phyloP scores from a whole-genome alignment of 2,888 invertebrate species.

The Homarus gammarus region DNA sequence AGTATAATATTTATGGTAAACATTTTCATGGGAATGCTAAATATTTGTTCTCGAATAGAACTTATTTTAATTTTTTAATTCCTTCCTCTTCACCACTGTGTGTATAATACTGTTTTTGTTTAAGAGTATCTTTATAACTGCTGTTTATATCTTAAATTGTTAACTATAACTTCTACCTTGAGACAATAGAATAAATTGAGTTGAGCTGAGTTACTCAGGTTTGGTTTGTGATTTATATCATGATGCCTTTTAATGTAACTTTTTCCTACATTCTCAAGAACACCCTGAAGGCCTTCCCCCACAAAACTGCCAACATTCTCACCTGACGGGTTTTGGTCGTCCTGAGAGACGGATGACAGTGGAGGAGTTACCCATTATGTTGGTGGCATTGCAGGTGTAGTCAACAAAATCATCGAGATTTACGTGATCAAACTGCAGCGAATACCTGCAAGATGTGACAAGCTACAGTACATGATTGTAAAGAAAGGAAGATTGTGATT shows the following conservation, averaged over 20 bases:
- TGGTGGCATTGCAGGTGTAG: conserved; percentile 86
- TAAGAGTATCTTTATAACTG: too few relatives aligned
- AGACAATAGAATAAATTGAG: too few relatives aligned
- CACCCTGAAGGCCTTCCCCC: neutral
- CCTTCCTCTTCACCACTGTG: too few relatives aligned
- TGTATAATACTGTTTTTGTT: too few relatives aligned
- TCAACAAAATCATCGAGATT: conserved; percentile 85
- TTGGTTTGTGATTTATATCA: neutral
- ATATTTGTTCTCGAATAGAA: too few relatives aligned
- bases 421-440: conserved; percentile 79
- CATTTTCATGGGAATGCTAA: too few relatives aligned
- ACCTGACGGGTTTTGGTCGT: conserved; percentile 65
- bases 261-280: neutral
- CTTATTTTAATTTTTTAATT: too few relatives aligned
- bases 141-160: too few relatives aligned
- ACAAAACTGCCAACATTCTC: neutral
- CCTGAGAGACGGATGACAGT: conserved; percentile 85
- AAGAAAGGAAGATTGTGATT: too few relatives aligned
- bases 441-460: conserved; percentile 40
- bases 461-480: neutral
- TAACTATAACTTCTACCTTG: too few relatives aligned
- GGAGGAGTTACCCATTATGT: conserved; percentile 84
- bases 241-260: neutral
- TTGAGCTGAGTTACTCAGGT: neutral
- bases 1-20: too few relatives aligned